These are phyloP conservation scores for Atherinomorus stipes DNA, from an alignment of 2,113 vertebrate genomes.

Conservation along the genomic window DNA sequence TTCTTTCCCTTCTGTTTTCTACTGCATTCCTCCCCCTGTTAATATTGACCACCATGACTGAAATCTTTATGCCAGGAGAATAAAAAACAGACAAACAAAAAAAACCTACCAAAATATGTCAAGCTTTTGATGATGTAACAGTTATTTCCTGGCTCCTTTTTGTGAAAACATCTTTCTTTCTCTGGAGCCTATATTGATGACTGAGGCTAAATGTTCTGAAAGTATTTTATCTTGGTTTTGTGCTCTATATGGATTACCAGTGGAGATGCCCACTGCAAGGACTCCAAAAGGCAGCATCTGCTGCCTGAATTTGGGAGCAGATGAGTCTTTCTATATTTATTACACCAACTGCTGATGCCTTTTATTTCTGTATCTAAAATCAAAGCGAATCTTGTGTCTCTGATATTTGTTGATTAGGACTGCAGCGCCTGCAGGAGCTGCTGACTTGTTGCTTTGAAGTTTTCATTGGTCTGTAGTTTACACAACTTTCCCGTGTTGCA, in stretches of 20 bases:
- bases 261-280: background rate
- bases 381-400: background rate
- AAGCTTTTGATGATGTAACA: conserved; percentile 24
- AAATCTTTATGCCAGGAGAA: background rate
- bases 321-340: background rate
- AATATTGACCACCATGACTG: background rate
- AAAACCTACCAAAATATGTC: conserved; percentile 26
- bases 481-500: background rate
- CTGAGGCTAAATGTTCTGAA: conserved; percentile 1
- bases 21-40: background rate
- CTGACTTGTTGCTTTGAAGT: background rate
- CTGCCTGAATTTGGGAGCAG: background rate
- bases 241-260: conserved; percentile 2
- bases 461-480: background rate
- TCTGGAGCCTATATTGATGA: conserved; percentile 8
- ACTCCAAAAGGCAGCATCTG: conserved; percentile 8
- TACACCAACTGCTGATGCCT: background rate
- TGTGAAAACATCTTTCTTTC: background rate
- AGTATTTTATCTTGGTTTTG: conserved; percentile 7
- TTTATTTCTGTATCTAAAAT: background rate
- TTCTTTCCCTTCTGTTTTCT: background rate
- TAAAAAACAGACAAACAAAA: no score
- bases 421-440: background rate
- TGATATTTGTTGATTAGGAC: background rate
- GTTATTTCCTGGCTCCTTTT: conserved; percentile 12